Evolutionary conservation across 1,140 invertebrate genomes (phyloP).

Genomic region (Heliconius himera): DNA sequence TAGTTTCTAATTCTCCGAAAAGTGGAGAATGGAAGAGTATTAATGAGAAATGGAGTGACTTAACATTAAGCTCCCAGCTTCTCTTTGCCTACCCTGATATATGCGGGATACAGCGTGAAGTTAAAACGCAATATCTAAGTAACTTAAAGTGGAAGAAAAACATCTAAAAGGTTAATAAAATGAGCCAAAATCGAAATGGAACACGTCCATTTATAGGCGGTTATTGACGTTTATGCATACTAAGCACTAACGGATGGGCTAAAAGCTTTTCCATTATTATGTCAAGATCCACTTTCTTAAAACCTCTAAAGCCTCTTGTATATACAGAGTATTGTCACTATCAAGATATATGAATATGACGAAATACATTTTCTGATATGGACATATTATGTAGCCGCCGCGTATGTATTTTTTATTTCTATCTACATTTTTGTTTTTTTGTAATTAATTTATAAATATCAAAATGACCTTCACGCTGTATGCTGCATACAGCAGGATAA

Average conservation of each 20-base stretch:
- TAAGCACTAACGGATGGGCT: slow-evolving; percentile 36
- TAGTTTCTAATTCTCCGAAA: too few species aligned
- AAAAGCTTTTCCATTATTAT: slow-evolving; percentile 46
- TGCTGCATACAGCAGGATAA: too few species aligned
- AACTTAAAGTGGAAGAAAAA: slow-evolving; percentile 27
- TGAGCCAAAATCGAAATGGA: slow-evolving; percentile 35
- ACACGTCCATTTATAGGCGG: slow-evolving; percentile 39
- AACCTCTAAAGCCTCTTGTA: slow-evolving; percentile 17
- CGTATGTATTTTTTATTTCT: too few species aligned
- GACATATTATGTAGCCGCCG: too few species aligned
- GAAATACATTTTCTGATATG: background rate
- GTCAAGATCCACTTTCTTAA: slow-evolving; percentile 43
- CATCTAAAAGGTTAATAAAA: slow-evolving; percentile 42
- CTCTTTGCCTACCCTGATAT: background rate
- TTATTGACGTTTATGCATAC: slow-evolving; percentile 45
- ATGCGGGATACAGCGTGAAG: too few species aligned
- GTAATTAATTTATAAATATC: too few species aligned
- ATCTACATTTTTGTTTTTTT: too few species aligned
- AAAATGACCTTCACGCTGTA: too few species aligned
- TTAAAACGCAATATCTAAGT: slow-evolving; percentile 18
- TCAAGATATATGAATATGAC: slow-evolving; percentile 13
- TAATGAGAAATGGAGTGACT: too few species aligned
- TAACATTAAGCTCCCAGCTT: too few species aligned
- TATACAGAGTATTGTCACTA: slow-evolving; percentile 23
- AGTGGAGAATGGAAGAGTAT: too few species aligned